These are phyloP conservation scores for Marcusenius ussheri DNA, from an alignment of 2,113 vertebrate genomes.

Conservation along the genomic window DNA sequence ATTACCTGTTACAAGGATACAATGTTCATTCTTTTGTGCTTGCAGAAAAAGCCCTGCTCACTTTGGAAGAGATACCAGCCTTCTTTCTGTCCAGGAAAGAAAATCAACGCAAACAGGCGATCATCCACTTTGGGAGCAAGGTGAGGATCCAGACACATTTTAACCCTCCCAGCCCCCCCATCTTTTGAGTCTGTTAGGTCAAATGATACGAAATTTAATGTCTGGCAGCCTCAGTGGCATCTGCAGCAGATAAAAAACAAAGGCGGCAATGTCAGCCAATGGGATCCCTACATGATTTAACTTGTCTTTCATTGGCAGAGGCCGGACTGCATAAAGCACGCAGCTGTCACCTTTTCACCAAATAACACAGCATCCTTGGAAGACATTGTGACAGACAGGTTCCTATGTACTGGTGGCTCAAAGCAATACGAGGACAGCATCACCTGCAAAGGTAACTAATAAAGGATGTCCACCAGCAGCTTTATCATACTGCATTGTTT, in stretches of 20 bases:
- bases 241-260: not conserved
- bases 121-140: slow-evolving; percentile 34
- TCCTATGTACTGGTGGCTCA: slow-evolving; percentile 71
- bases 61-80: slow-evolving; percentile 33
- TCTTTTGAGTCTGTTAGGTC: not conserved
- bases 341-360: slow-evolving; percentile 23
- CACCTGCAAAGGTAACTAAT: slow-evolving; percentile 66
- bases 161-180: not conserved
- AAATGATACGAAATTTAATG: not conserved
- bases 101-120: slow-evolving; percentile 29
- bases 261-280: not conserved
- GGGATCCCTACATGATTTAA: too few relatives aligned
- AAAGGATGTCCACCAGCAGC: not conserved
- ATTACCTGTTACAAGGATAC: not conserved
- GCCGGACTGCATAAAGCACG: slow-evolving; percentile 46
- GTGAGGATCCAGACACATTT: slow-evolving; percentile 30
- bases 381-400: slow-evolving; percentile 64
- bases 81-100: slow-evolving; percentile 42
- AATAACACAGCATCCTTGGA: slow-evolving; percentile 45
- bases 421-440: slow-evolving; percentile 43
- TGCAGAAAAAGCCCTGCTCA: slow-evolving; percentile 45
- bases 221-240: not conserved
- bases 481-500: not conserved
- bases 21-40: slow-evolving; percentile 10
- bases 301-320: slow-evolving; percentile 40